Percentiles rank a stretch among this genome's conserved stretches.
These are phyloP conservation scores for Hybos culiciformis DNA, from an alignment of 2,888 invertebrate genomes.

Conservation along the genomic window DNA sequence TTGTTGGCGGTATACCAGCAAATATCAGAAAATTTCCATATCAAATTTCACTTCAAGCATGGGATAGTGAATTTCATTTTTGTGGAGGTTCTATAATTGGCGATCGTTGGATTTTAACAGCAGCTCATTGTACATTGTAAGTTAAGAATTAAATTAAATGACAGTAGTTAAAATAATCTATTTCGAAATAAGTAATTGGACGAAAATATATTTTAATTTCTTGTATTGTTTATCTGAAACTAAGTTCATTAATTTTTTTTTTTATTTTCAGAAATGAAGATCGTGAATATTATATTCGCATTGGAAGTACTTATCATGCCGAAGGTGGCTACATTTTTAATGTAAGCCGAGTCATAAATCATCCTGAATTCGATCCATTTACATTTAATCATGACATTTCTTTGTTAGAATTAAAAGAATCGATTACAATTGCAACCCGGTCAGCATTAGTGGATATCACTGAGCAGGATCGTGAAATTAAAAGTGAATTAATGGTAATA, in stretches of 20 bases:
- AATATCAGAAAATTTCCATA: constrained; percentile 8
- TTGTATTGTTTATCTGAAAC: too few relatives aligned
- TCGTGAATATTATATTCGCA: constrained; percentile 3
- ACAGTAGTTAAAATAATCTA: too few relatives aligned
- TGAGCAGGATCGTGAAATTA: constrained; percentile 1
- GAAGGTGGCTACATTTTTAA: constrained; percentile 8
- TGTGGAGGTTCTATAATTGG: constrained; percentile 1
- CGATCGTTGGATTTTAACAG: constrained; percentile 1
- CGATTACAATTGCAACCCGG: constrained; percentile 7
- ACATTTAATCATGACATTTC: constrained; percentile 8
- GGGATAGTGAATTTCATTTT: constrained; percentile 3
- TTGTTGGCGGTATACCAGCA: constrained; percentile 2
- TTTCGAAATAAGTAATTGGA: too few relatives aligned
- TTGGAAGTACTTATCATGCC: constrained; percentile 6
- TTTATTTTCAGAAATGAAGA: neutral
- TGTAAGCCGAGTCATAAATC: constrained; percentile 2
- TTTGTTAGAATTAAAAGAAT: constrained; percentile 3
- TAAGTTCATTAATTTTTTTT: neutral
- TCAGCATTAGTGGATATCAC: constrained; percentile 5
- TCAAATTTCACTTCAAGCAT: constrained; percentile 8
- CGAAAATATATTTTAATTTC: too few relatives aligned
- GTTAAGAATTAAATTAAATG: neutral
- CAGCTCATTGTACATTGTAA: neutral
- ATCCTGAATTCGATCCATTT: constrained; percentile 6
- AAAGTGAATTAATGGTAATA: neutral